Conservation (phyloP, 1,140 invertebrate genomes). For the Aphelenchoides fujianensis region DNA sequence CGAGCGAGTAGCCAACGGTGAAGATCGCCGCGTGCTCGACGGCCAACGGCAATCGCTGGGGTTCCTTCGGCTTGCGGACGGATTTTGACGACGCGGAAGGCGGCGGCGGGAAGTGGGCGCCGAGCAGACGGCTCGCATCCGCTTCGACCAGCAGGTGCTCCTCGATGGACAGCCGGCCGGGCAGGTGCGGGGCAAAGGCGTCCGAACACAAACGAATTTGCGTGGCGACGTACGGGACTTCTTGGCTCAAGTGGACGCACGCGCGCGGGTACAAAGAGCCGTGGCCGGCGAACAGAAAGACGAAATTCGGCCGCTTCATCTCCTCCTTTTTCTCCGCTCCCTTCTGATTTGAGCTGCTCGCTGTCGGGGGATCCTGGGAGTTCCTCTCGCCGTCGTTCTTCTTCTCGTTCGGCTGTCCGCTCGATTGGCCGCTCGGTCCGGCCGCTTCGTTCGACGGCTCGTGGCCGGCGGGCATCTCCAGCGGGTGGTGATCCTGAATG, state of each 20-base stretch:
- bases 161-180: background rate
- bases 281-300: slow-evolving; percentile 11
- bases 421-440: too few species aligned
- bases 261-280: background rate
- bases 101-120: too few species aligned
- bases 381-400: background rate
- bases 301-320: slow-evolving; percentile 17
- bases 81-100: background rate
- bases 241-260: background rate
- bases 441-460: background rate
- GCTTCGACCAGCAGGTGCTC: background rate
- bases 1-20: slow-evolving; percentile 18
- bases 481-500: background rate
- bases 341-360: background rate
- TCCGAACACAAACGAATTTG: slow-evolving; percentile 12
- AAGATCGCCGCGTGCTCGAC: slow-evolving; percentile 18
- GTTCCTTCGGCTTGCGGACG: background rate
- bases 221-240: slow-evolving; percentile 8
- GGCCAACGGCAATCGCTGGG: background rate
- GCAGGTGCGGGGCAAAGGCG: background rate
- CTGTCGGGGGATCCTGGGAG: background rate
- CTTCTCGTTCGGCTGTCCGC: too few species aligned
- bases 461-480: background rate
- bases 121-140: too few species aligned
- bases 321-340: background rate